These are phyloP conservation scores for Falco naumanni DNA, from an alignment of 2,797 vertebrate genomes.

Conservation along the genomic window DNA sequence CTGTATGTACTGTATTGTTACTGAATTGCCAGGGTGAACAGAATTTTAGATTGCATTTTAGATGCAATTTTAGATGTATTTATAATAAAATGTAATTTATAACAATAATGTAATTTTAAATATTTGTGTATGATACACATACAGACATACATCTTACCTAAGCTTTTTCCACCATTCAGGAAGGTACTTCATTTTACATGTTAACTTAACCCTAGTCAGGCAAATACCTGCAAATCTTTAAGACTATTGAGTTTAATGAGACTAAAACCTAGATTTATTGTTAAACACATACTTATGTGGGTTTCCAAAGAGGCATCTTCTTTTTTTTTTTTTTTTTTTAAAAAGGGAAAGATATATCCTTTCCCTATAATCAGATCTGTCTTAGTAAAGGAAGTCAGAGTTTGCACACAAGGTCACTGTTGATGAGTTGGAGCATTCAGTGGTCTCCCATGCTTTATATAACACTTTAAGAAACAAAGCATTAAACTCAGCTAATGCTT, in stretches of 20 bases:
- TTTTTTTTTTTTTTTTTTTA: background rate
- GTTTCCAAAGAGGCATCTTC: background rate
- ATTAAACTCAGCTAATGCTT: background rate
- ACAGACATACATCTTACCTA: background rate
- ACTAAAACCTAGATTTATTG: background rate
- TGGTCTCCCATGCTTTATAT: background rate
- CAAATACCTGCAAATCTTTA: background rate
- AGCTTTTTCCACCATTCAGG: background rate
- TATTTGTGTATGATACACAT: background rate
- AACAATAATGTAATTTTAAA: background rate
- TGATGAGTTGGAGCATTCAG: background rate
- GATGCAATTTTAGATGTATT: background rate
- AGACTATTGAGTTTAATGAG: background rate
- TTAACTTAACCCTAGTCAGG: background rate
- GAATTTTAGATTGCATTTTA: background rate
- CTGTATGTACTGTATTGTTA: background rate
- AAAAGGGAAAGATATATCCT: background rate
- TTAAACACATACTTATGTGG: background rate
- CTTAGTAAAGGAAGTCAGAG: background rate
- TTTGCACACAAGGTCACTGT: background rate
- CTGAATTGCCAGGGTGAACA: background rate
- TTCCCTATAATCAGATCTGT: background rate
- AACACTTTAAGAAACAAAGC: background rate
- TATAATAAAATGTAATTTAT: background rate
- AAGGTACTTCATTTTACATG: background rate